These are phyloP conservation scores for Montipora foliosa DNA, from an alignment of 64 coral and sea anemone genomes.

Conservation along the genomic window DNA sequence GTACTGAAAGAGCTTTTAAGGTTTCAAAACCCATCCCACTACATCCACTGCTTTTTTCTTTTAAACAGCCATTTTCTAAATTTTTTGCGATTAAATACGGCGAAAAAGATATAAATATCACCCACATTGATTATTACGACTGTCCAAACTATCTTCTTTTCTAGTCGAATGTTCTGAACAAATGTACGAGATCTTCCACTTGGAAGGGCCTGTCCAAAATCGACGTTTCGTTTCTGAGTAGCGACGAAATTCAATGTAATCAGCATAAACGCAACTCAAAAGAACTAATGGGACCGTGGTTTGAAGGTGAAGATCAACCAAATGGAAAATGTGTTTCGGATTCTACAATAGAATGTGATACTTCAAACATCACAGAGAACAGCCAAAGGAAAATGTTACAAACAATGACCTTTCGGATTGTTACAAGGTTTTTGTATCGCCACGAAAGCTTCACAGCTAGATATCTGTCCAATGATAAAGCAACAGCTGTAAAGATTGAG, in stretches of 20 bases:
- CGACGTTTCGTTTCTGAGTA: slow-evolving; percentile 73
- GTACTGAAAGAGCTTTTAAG: no score
- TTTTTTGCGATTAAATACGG: no score
- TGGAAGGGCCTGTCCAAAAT: slow-evolving; percentile 7
- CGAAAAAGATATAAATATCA: no score
- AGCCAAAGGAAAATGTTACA: slow-evolving; percentile 62
- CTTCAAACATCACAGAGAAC: slow-evolving; percentile 58
- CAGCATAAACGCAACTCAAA: slow-evolving; percentile 28
- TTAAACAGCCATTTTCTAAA: no score
- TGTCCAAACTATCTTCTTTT: slow-evolving; percentile 16
- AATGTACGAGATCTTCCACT: background rate
- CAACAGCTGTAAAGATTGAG: slow-evolving; percentile 70
- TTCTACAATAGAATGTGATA: slow-evolving; percentile 35
- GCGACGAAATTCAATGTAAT: slow-evolving; percentile 71
- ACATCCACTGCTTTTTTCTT: no score
- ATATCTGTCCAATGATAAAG: slow-evolving; percentile 75
- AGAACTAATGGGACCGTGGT: slow-evolving; percentile 62
- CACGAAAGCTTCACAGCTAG: slow-evolving; percentile 61
- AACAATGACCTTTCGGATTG: slow-evolving; percentile 11
- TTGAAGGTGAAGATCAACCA: slow-evolving; percentile 77
- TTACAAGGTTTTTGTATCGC: slow-evolving; percentile 71
- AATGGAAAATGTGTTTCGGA: slow-evolving; percentile 42
- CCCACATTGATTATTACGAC: no score
- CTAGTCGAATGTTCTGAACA: slow-evolving; percentile 45
- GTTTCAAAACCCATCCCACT: no score